phyloP scores from a whole-genome alignment of 2,797 vertebrate genomes.

The Eleutherodactylus coqui region DNA sequence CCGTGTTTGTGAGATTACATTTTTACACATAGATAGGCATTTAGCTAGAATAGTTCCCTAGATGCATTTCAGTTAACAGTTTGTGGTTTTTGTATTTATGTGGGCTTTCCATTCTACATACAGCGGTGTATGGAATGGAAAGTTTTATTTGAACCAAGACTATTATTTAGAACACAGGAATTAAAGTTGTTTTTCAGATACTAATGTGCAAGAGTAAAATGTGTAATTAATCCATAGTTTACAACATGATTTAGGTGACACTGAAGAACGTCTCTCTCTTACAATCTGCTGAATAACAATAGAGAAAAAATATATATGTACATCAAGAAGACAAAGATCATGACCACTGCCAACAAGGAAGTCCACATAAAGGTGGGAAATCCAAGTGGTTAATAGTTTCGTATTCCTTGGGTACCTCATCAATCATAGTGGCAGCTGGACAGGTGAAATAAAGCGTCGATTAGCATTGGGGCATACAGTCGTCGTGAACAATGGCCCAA shows the following conservation, averaged over 20 bases:
- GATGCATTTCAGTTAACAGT: conserved; percentile 35
- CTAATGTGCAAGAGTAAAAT: neutral
- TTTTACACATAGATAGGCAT: conserved; percentile 46
- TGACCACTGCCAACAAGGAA: too few relatives aligned
- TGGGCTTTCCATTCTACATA: neutral
- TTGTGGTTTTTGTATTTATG: neutral
- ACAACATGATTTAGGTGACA: neutral
- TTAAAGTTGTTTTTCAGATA: neutral
- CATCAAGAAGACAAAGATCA: too few relatives aligned
- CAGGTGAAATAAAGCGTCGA: too few relatives aligned
- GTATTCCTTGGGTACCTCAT: too few relatives aligned
- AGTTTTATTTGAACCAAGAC: neutral
- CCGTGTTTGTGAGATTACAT: conserved; percentile 42
- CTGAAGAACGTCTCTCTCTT: too few relatives aligned
- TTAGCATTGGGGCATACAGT: too few relatives aligned
- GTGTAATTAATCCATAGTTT: neutral
- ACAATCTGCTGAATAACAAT: too few relatives aligned
- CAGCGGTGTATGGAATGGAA: neutral
- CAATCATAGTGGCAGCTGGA: too few relatives aligned
- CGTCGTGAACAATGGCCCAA: too few relatives aligned
- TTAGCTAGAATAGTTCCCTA: conserved; percentile 47
- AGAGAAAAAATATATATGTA: too few relatives aligned
- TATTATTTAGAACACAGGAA: neutral
- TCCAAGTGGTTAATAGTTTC: too few relatives aligned
- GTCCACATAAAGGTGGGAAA: too few relatives aligned